These are phyloP conservation scores for Sturmia bella DNA, from an alignment of 2,888 invertebrate genomes.

Conservation along the genomic window DNA sequence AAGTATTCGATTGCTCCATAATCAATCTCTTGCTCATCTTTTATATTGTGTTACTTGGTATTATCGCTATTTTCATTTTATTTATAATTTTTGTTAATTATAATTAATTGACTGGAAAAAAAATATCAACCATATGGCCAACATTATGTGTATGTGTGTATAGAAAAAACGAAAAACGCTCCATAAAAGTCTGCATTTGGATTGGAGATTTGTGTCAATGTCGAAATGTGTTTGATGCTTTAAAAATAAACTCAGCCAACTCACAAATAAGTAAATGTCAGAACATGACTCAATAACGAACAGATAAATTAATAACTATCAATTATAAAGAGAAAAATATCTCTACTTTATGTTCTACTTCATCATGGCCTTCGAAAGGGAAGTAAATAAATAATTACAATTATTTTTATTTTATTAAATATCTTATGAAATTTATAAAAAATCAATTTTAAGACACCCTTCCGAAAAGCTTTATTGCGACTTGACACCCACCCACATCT, in stretches of 20 bases:
- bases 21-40: too few species aligned
- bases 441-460: too few species aligned
- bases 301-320: conserved; percentile 21
- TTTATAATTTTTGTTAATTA: too few species aligned
- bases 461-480: background rate
- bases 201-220: conserved; percentile 56
- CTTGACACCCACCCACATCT: conserved; percentile 39
- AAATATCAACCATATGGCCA: conserved; percentile 25
- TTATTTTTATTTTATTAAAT: too few species aligned
- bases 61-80: too few species aligned
- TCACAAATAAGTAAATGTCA: conserved; percentile 43
- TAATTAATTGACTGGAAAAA: background rate
- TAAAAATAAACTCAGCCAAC: conserved; percentile 25
- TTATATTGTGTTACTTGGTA: too few species aligned
- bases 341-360: background rate
- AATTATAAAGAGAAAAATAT: conserved; percentile 10
- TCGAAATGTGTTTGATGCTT: conserved; percentile 31
- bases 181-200: conserved; percentile 44
- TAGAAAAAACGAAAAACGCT: conserved; percentile 9
- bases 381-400: conserved; percentile 34
- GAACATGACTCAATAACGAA: conserved; percentile 21
- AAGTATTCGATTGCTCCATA: too few species aligned
- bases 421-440: too few species aligned
- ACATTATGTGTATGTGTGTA: background rate
- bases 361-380: conserved; percentile 13